Evolutionary conservation across 2,797 vertebrate species (phyloP).

Genomic region (Thamnophis elegans): DNA sequence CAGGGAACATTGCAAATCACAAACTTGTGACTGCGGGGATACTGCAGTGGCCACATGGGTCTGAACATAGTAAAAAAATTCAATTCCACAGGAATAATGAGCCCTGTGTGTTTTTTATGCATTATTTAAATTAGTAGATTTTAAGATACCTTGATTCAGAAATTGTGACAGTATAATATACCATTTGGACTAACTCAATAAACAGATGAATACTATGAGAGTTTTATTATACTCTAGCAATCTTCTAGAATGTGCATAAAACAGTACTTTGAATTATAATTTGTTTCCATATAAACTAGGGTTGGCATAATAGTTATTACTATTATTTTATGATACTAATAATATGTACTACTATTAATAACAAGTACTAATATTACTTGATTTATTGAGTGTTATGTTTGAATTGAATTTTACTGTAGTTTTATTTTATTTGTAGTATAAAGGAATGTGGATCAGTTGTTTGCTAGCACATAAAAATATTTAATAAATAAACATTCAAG

Average conservation of each 20-base stretch:
- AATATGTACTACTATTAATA: neutral
- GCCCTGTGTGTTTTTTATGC: too few species aligned
- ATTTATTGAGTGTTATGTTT: neutral
- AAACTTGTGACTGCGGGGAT: too few species aligned
- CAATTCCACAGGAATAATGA: too few species aligned
- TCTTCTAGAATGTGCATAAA: neutral
- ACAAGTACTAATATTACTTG: neutral
- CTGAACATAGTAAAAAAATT: too few species aligned
- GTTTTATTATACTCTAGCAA: neutral
- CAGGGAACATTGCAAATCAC: too few species aligned
- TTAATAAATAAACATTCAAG: neutral
- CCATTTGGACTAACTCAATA: too few species aligned
- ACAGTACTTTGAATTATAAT: neutral
- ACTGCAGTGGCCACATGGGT: too few species aligned
- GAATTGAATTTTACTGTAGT: neutral
- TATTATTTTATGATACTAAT: neutral
- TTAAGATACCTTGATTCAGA: too few species aligned
- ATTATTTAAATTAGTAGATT: too few species aligned
- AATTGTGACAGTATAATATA: too few species aligned
- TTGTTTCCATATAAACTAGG: neutral
- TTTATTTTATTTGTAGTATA: neutral
- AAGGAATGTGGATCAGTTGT: neutral
- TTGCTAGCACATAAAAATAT: neutral
- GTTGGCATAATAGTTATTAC: neutral
- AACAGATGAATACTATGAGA: too few species aligned